Base-by-base conservation (phyloP, 2,797 vertebrate genomes). In the Paratrypauchen microcephalus region DNA sequence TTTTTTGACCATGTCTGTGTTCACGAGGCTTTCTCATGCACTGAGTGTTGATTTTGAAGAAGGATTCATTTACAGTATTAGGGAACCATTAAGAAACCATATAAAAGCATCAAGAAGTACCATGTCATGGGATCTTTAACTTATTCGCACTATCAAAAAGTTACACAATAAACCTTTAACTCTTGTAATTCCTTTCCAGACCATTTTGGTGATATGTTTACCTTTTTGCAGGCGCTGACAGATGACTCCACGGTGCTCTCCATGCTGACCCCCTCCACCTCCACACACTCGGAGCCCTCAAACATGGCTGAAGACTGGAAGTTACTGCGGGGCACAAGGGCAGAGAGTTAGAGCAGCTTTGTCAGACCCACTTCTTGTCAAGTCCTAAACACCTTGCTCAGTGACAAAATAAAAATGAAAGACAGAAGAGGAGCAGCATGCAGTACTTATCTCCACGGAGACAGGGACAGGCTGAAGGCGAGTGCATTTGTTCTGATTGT, bases 151-250 rank as follows among this genome's bases (percentile, higher is more conserved):
- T 4, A 45, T 45, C 13, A 15, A 16, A 45, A 45, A 45, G 0
- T 45, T 15, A 45, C 41, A 45, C 41, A 45, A 15, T 45, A 4
- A 45, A 45, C 13, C 11, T 16, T 15, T 16, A 45, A 45, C 2
- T 45, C 15, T 45, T 45, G 41, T 15, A 45, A 15, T 16, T 45
- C 12, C 12, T 45, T 15, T 45, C 41, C 41, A 15, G 41, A 16
- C 41, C 15, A 15, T 45, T 45, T n/a, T 19, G 26, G 28, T 23
- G 15, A 18, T 13, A 24, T 47, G 47, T 55, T 83, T 95, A 98
- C 97, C 96, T 97, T 98, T 84, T 96, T 98, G 83, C 95, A 97
- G 69, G 95, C 95, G 28, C 94, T 95, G 91, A 97, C 91, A 71
- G 95, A 94, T 47, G 93, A 94, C 55, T 93, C 94, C 80, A 92